phyloP scores from a whole-genome alignment of 2,113 vertebrate genomes.

The Scomber colias region DNA sequence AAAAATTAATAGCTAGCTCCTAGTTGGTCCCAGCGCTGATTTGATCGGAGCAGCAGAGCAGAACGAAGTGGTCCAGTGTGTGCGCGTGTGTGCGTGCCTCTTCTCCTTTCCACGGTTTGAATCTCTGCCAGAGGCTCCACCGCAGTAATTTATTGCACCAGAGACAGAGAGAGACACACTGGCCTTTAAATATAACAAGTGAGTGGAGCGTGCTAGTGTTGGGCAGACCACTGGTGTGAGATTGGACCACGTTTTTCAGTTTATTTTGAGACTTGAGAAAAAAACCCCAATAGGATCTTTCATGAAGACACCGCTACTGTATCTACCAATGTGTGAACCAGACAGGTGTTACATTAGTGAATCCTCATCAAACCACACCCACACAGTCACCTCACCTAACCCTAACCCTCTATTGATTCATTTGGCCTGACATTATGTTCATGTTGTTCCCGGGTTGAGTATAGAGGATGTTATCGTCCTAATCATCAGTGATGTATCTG shows the following conservation, averaged over 20 bases:
- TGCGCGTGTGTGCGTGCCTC: constrained; percentile 26
- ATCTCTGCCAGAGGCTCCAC: constrained; percentile 46
- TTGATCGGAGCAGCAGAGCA: constrained; percentile 49
- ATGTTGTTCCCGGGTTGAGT: too few relatives aligned
- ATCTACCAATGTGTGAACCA: too few relatives aligned
- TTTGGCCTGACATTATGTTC: too few relatives aligned
- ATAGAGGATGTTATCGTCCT: too few relatives aligned
- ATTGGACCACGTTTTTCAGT: neutral
- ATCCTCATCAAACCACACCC: too few relatives aligned
- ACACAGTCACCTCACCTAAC: too few relatives aligned
- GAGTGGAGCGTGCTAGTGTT: neutral
- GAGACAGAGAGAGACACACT: constrained; percentile 35
- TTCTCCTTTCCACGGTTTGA: constrained; percentile 11
- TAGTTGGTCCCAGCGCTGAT: constrained; percentile 45
- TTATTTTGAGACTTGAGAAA: neutral
- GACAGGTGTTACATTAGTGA: too few relatives aligned
- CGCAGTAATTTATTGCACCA: constrained; percentile 53
- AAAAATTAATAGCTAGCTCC: constrained; percentile 42
- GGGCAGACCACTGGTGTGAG: neutral
- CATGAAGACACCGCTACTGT: too few relatives aligned
- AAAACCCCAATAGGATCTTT: too few relatives aligned
- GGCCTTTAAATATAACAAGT: constrained; percentile 22
- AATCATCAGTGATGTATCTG: too few relatives aligned
- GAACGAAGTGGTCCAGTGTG: constrained; percentile 17
- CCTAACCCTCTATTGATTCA: too few relatives aligned